phyloP scores from a whole-genome alignment of 1,140 invertebrate species.

The Dendrolimus kikuchii region DNA sequence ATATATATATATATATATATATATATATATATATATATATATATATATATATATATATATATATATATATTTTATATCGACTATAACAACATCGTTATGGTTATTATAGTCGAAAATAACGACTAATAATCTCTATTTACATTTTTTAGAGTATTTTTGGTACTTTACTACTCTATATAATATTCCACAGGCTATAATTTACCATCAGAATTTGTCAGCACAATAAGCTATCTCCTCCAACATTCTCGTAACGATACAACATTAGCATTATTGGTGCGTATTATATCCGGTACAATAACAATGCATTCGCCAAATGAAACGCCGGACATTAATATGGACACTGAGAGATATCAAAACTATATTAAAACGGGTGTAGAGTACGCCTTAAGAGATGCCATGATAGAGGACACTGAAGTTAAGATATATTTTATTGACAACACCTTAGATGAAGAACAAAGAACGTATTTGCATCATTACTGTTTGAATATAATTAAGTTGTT shows the following conservation, averaged over 20 bases:
- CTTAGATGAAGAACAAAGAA: slow-evolving; percentile 35
- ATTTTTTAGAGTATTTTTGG: neutral
- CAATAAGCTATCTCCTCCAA: slow-evolving; percentile 70
- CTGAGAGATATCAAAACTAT: slow-evolving; percentile 51
- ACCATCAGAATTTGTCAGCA: slow-evolving; percentile 70
- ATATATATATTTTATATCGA: no score
- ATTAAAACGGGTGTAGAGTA: slow-evolving; percentile 58
- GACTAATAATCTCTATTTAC: no score
- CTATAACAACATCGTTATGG: no score
- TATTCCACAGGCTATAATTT: slow-evolving; percentile 64
- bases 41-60: no score
- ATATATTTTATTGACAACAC: slow-evolving; percentile 39
- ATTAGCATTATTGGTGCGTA: slow-evolving; percentile 69
- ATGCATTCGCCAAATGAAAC: slow-evolving; percentile 57
- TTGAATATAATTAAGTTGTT: slow-evolving; percentile 61
- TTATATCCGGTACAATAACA: slow-evolving; percentile 60
- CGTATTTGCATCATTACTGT: slow-evolving; percentile 59
- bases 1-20: no score
- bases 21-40: no score
- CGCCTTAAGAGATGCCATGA: slow-evolving; percentile 51
- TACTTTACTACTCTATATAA: slow-evolving; percentile 15
- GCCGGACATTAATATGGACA: slow-evolving; percentile 43
- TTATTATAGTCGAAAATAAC: no score
- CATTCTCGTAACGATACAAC: slow-evolving; percentile 70
- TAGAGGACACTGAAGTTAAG: slow-evolving; percentile 53